These are phyloP conservation scores for Papilio polytes DNA, from an alignment of 1,140 invertebrate species.

Conservation along the genomic window DNA sequence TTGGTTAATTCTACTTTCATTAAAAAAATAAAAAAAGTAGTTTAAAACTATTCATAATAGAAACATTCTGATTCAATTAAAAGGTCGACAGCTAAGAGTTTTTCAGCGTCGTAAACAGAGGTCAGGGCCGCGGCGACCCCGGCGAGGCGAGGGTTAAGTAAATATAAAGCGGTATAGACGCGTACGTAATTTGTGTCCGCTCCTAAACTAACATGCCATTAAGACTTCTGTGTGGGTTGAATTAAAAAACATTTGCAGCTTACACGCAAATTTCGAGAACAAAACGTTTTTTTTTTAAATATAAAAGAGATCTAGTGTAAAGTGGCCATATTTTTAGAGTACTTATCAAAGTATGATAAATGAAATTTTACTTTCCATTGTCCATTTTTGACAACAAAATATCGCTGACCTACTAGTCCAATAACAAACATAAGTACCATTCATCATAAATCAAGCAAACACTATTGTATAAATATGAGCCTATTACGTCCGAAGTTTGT, in stretches of 20 bases:
- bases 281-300: neutral
- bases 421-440: neutral
- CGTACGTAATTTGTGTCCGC: neutral
- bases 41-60: neutral
- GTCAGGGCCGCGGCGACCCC: conserved; percentile 1
- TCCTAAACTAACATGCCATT: conserved; percentile 23
- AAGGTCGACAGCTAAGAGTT: neutral
- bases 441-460: neutral
- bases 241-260: conserved; percentile 1
- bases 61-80: conserved; percentile 15
- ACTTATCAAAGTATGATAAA: neutral
- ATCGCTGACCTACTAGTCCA: neutral
- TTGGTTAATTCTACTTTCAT: neutral
- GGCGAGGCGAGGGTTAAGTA: conserved; percentile 14
- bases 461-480: conserved; percentile 20
- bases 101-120: neutral
- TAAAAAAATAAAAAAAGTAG: neutral
- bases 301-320: neutral
- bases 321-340: neutral
- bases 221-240: conserved; percentile 16
- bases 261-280: neutral
- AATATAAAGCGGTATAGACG: conserved; percentile 11
- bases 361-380: neutral
- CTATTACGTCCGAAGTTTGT: neutral
- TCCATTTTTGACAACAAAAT: neutral